Base-by-base conservation (phyloP, 2,888 invertebrate genomes). In the Cerceris rybyensis region DNA sequence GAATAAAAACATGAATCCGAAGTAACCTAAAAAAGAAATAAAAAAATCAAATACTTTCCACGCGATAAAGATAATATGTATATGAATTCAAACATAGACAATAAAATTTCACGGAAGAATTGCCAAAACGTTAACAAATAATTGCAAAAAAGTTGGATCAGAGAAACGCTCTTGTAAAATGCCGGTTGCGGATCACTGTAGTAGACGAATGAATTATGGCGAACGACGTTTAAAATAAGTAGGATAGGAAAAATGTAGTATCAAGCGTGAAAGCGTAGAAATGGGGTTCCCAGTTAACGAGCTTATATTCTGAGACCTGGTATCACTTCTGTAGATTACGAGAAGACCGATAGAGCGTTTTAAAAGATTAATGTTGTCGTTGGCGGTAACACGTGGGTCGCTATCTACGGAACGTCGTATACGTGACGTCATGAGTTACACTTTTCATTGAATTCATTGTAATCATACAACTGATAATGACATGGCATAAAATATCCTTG, bases 311-410 rank as follows among this genome's bases (percentile, higher is more conserved):
- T 11, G 39, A 4, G 8, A 14, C 11, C 16, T 13, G n/a, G 49
- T 71, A 71, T 66, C 71, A 28, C 64, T 65, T 61, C 55, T 75
- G 52, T 50, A 73, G 46, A 73, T 72, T 61, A 66, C n/a, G 63
- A 52, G 42, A 52, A 54, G 66, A 70, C 57, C 55, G 49, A 52
- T 66, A 9, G 54, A 39, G 11, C 39, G 17, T 17, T 64, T 59
- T 60, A 49, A 11, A 43, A 79, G 49, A 75, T 54, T 75, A 71
- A 72, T 66, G 60, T 46, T 57, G 13, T 28, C 64, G 28, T 42
- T 54, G 28, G 17, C 14, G 13, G 61, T 42, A 43, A 43, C 58
- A 16, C 16, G 46, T 46, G 50, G 39, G 8, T 16, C 59, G 50
- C 11, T 52, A 16, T 42, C 28, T 13, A 52, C 28, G 16, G 54